Evolutionary conservation across 1,140 invertebrate genomes (phyloP), one percentile per base, ranked within the genome.

Genomic region (Dufourea novaeangliae): DNA sequence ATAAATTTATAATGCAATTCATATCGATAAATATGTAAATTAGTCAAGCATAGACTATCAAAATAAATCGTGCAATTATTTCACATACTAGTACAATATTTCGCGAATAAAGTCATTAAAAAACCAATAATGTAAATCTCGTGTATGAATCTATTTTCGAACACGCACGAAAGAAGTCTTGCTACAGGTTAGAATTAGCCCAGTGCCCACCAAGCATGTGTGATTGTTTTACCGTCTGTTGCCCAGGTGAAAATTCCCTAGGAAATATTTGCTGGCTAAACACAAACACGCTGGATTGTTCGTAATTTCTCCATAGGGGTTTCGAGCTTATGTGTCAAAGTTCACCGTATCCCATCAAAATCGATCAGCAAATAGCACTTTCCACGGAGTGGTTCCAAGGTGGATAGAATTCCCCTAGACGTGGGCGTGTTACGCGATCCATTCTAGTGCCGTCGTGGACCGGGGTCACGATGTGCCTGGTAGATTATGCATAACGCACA

Each of bases 401-500:
- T 32, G 54, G 37, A 69, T 50, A 70, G 74, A 77, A 70, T 62
- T 37, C 29, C 39, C 32, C 62, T 20, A 37, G 17, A 27, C 32
- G 8, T n/a, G 44, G 34, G 20, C 29, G 32, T 64, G 27, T 59
- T 46, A 61, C 73, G 64, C 50, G 73, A 59, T 69, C 37, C 50
- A 41, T 76, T 73, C 44, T 66, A 41, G n/a, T 8, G 32, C 14
- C 44, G 20, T 39, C 37, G 54, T 44, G 76, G 54, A 22, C 69
- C 25, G 22, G 17, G 62, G 77, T 79, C 77, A 75, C 69, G 67
- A 70, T 59, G 57, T 11, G 71, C 70, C 34, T 39, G 59, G 68
- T 72, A 32, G 70, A 64, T 79, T 74, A 79, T 79, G 77, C 71
- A 79, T 79, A 79, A 79, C 50, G 54, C 8, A 14, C 41, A 79